Conservation (phyloP, 2,113 vertebrate genomes). For the Leptocoma aspasia region DNA sequence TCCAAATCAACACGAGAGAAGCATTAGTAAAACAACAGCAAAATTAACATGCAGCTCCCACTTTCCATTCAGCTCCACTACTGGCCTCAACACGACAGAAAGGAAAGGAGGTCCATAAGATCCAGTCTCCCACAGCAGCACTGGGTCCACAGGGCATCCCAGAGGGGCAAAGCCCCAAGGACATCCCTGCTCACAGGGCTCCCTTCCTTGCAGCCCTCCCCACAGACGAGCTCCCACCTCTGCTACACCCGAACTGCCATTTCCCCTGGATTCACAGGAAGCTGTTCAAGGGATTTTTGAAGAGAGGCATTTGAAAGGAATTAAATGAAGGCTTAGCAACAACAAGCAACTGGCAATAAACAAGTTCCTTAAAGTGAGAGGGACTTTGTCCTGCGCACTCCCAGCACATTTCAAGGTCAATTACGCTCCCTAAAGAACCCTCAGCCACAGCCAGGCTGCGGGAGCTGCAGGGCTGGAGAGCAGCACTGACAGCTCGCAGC, state of each 20-base stretch:
- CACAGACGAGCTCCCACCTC: background rate
- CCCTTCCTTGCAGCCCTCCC: background rate
- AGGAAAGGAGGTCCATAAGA: background rate
- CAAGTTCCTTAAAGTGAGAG: background rate
- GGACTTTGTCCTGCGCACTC: background rate
- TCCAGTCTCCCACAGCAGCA: background rate
- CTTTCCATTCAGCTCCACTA: background rate
- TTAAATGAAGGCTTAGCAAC: constrained; percentile 17
- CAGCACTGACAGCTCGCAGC: background rate
- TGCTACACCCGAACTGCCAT: background rate
- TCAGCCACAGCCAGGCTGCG: background rate
- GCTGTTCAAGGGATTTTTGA: background rate
- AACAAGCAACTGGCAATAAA: constrained; percentile 24
- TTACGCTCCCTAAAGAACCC: constrained; percentile 24
- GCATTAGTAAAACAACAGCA: background rate
- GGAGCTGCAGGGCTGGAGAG: background rate
- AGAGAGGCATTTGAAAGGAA: background rate
- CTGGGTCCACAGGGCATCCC: background rate
- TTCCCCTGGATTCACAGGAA: background rate
- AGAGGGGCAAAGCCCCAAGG: rapidly evolving
- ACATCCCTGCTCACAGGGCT: background rate
- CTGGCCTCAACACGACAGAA: background rate
- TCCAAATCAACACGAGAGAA: background rate
- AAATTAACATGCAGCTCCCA: background rate
- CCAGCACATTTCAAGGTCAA: constrained; percentile 56